Evolutionary conservation across 2,888 invertebrate genomes (phyloP).

Genomic region (Myathropa florea): DNA sequence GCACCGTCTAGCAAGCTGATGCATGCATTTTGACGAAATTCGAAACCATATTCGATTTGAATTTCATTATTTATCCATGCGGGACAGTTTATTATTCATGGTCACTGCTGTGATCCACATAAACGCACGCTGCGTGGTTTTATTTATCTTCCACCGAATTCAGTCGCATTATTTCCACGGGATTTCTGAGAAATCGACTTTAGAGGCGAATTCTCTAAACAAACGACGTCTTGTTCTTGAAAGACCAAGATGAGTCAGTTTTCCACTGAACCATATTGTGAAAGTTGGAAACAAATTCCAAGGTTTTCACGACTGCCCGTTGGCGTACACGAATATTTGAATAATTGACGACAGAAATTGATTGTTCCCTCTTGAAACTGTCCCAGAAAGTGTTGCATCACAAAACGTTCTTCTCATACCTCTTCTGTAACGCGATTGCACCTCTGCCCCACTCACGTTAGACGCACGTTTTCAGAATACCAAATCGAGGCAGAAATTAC

Average conservation of each 20-base stretch:
- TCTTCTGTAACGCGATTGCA: slow-evolving; percentile 6
- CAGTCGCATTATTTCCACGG: not conserved
- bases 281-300: not conserved
- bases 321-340: not conserved
- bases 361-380: not conserved
- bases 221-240: not conserved
- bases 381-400: slow-evolving; percentile 34
- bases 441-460: not conserved
- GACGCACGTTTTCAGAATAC: slow-evolving; percentile 49
- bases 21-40: not conserved
- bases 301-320: no score
- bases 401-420: slow-evolving; percentile 6
- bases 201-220: not conserved
- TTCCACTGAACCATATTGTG: not conserved
- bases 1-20: not conserved
- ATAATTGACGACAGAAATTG: not conserved
- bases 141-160: not conserved
- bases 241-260: not conserved
- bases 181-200: slow-evolving; percentile 5
- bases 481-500: slow-evolving; percentile 43
- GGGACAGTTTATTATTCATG: slow-evolving; percentile 31
- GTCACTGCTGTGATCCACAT: slow-evolving; percentile 36
- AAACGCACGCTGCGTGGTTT: not conserved
- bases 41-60: not conserved
- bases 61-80: slow-evolving; percentile 5